A percentile compares a stretch with the other conserved stretches of the same genome.
Evolutionary conservation across 2,113 vertebrate genomes (phyloP).

Genomic region (Galbula dea): DNA sequence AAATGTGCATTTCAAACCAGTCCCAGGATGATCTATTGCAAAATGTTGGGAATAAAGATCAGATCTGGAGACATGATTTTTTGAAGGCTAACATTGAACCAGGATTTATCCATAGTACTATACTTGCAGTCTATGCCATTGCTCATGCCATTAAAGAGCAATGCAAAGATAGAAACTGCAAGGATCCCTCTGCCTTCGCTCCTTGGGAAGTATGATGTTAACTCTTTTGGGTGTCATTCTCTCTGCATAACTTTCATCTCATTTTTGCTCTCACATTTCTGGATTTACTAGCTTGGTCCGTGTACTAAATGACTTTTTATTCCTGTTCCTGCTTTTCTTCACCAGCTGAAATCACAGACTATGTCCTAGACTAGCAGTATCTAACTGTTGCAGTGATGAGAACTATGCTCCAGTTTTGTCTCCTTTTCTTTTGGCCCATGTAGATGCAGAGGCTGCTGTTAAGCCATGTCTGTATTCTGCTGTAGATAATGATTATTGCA

Average conservation of each 20-base stretch:
- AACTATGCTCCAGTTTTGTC: not conserved
- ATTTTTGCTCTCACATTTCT: not conserved
- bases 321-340: not conserved
- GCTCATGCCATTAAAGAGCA: conserved; percentile 75
- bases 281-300: not conserved
- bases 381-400: not conserved
- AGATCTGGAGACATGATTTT: conserved; percentile 67
- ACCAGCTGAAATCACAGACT: not conserved
- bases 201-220: conserved; percentile 83
- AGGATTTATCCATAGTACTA: conserved; percentile 73
- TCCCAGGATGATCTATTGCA: conserved; percentile 33
- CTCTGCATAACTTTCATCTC: not conserved
- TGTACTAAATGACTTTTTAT: not conserved
- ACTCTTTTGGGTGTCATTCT: not conserved
- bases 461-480: not conserved
- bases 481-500: not conserved
- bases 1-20: conserved; percentile 66
- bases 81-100: conserved; percentile 63
- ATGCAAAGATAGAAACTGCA: conserved; percentile 76
- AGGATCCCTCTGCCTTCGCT: conserved; percentile 66
- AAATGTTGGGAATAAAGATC: not conserved
- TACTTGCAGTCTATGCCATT: conserved; percentile 80
- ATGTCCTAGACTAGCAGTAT: not conserved
- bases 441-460: not conserved
- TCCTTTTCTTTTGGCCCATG: not conserved